Percentiles rank a stretch among this genome's conserved stretches.
Conservation (phyloP, 2,113 vertebrate species). For the Poecile atricapillus region DNA sequence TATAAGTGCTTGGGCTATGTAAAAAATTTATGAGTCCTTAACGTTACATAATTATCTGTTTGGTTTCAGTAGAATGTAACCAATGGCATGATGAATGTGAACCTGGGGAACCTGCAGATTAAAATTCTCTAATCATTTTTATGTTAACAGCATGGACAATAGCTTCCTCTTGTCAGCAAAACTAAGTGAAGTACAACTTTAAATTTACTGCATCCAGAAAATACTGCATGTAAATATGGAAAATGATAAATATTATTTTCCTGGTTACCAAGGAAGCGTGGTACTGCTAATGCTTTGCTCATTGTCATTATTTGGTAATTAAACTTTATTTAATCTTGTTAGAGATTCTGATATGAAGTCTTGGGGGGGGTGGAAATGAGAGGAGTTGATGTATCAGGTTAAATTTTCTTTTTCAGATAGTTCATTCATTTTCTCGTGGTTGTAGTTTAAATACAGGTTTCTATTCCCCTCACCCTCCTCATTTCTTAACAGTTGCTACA, state of each 20-base stretch:
- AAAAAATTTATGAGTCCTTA: background rate
- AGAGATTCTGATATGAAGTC: background rate
- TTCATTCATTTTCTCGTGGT: background rate
- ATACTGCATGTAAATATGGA: background rate
- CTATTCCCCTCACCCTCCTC: background rate
- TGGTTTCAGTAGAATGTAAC: background rate
- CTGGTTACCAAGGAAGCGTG: background rate
- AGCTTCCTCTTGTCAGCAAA: background rate
- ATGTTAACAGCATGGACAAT: background rate
- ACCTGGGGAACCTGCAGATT: background rate
- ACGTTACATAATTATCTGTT: background rate
- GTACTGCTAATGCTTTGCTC: background rate
- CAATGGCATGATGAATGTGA: background rate
- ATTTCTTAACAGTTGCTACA: background rate
- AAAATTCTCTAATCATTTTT: background rate
- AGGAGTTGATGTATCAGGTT: background rate
- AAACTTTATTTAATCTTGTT: background rate
- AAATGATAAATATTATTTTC: background rate
- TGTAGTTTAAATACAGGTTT: background rate
- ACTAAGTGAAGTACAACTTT: background rate
- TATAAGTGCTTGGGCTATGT: rapidly evolving
- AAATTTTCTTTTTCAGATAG: background rate
- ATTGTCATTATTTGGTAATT: background rate
- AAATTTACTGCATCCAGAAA: background rate
- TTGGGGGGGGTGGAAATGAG: background rate